Percentiles rank a stretch among this genome's conserved stretches.
These are phyloP conservation scores for Megastigmus dorsalis DNA, from an alignment of 2,888 invertebrate genomes.

Conservation along the genomic window DNA sequence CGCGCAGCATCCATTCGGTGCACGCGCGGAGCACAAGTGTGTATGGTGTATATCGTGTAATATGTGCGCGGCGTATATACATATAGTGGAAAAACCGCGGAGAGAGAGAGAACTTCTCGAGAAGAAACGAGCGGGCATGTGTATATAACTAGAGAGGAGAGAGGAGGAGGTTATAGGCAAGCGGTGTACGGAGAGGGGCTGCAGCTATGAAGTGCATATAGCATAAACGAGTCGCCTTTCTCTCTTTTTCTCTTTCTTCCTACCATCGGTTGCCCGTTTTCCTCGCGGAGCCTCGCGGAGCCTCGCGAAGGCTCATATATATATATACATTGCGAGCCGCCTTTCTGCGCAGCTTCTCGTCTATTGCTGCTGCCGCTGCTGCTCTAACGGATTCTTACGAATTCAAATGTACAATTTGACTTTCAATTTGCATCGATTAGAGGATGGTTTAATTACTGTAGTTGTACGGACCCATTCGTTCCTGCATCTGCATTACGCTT, in stretches of 20 bases:
- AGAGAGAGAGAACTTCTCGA: conserved; percentile 26
- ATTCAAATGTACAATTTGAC: conserved; percentile 41
- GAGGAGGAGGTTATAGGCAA: neutral
- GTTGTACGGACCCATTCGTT: neutral
- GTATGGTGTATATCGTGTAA: conserved; percentile 65
- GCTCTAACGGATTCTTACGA: conserved; percentile 18
- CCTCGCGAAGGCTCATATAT: too few species aligned
- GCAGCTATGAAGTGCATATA: neutral
- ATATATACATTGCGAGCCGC: too few species aligned
- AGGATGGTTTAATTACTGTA: too few species aligned
- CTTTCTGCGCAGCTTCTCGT: neutral
- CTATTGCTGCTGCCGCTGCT: neutral
- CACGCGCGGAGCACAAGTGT: conserved; percentile 64
- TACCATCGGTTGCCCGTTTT: neutral
- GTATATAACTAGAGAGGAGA: neutral
- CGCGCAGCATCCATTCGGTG: conserved; percentile 62
- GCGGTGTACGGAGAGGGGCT: conserved; percentile 15
- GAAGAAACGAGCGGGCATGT: neutral
- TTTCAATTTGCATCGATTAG: neutral
- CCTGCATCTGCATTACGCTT: neutral
- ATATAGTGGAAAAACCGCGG: conserved; percentile 63
- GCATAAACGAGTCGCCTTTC: conserved; percentile 43
- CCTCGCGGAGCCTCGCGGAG: too few species aligned
- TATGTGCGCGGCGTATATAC: conserved; percentile 59
- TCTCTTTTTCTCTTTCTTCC: conserved; percentile 7